A percentile compares a stretch with the other conserved stretches of the same genome.
Evolutionary conservation across 2,888 invertebrate species (phyloP).

Genomic region (Leptinotarsa haldemani): DNA sequence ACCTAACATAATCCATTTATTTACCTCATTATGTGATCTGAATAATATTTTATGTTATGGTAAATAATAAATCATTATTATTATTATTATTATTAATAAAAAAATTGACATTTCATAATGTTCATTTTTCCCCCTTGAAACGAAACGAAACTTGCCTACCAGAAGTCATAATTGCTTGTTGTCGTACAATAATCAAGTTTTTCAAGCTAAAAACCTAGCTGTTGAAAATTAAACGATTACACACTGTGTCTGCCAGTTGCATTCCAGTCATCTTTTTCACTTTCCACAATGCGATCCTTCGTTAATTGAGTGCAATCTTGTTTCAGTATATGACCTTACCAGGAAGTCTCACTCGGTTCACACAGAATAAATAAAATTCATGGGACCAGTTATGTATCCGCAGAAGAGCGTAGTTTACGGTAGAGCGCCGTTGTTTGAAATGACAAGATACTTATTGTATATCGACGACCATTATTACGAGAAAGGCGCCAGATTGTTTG

Average conservation of each 20-base stretch:
- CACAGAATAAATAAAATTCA: constrained; percentile 9
- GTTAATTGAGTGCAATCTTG: constrained; percentile 7
- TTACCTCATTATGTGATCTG: no score
- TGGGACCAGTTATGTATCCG: constrained; percentile 13
- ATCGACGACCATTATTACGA: constrained; percentile 1
- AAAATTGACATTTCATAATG: no score
- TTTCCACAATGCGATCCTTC: neutral
- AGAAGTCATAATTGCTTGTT: neutral
- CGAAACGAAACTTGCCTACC: no score
- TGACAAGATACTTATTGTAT: constrained; percentile 11
- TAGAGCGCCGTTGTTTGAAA: constrained; percentile 6
- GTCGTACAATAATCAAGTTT: neutral
- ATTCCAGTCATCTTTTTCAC: constrained; percentile 10
- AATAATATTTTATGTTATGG: no score
- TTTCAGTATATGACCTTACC: constrained; percentile 18
- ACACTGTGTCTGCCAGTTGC: neutral
- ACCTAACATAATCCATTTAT: no score
- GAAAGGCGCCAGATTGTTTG: constrained; percentile 15
- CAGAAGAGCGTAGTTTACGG: constrained; percentile 10
- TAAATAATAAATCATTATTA: no score
- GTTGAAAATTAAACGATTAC: neutral
- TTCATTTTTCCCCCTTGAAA: no score
- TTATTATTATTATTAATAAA: no score
- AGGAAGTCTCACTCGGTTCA: constrained; percentile 17
- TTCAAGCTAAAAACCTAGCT: neutral